These are phyloP conservation scores for Corvus cornix DNA, from an alignment of 2,113 vertebrate genomes.

Conservation along the genomic window DNA sequence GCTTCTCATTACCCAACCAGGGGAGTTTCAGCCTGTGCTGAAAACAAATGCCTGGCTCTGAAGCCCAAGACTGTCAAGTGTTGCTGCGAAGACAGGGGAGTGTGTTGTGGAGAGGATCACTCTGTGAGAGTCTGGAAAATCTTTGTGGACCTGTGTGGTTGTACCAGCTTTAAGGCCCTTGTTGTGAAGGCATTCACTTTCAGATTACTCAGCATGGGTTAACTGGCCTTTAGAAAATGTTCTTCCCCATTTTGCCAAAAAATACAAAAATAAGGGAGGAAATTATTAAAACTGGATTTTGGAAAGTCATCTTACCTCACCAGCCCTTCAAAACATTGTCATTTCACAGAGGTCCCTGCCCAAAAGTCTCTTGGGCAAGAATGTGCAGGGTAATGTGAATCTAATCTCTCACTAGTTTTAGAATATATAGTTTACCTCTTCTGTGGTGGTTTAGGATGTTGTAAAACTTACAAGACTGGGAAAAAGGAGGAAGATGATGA, in stretches of 20 bases:
- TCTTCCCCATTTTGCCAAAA: background rate
- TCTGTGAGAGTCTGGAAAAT: background rate
- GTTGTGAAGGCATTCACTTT: background rate
- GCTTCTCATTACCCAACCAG: background rate
- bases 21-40: background rate
- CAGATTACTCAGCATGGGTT: slow-evolving; percentile 4
- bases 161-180: background rate
- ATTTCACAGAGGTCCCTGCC: background rate
- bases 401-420: slow-evolving; percentile 20
- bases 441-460: slow-evolving; percentile 51
- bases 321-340: background rate
- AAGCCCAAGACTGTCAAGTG: background rate
- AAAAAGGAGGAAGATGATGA: background rate
- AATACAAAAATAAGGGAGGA: background rate
- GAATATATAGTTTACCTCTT: slow-evolving; percentile 5
- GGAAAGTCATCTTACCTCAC: background rate
- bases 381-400: background rate
- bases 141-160: background rate
- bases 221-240: background rate
- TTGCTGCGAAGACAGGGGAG: background rate
- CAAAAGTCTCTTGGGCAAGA: background rate
- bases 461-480: slow-evolving; percentile 46
- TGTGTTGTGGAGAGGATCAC: background rate
- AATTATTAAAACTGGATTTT: slow-evolving; percentile 16
- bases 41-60: background rate